phyloP scores from a whole-genome alignment of 2,113 vertebrate species.

The Regulus satrapa region DNA sequence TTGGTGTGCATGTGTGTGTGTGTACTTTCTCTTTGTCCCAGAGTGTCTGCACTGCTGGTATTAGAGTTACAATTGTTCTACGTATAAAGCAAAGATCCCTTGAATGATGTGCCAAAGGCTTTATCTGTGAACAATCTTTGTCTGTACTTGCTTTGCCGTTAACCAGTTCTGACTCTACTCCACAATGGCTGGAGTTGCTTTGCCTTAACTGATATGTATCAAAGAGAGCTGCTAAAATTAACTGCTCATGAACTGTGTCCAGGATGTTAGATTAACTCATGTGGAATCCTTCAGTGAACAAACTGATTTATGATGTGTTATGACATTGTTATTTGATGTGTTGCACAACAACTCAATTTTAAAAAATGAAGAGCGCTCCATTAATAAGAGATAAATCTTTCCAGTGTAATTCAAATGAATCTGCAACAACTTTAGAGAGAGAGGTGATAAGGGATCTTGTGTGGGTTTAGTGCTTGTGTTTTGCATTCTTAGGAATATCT shows the following conservation, averaged over 20 bases:
- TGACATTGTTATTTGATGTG: constrained; percentile 59
- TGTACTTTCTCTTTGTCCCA: constrained; percentile 47
- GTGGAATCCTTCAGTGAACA: constrained; percentile 40
- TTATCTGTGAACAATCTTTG: constrained; percentile 54
- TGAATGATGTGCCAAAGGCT: constrained; percentile 40
- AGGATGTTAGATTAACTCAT: constrained; percentile 63
- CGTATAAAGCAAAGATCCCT: constrained; percentile 49
- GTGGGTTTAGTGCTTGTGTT: constrained; percentile 33
- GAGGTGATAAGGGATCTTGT: constrained; percentile 36
- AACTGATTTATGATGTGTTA: constrained; percentile 63
- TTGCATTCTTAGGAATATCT: constrained; percentile 46
- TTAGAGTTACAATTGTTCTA: constrained; percentile 53
- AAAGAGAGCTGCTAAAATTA: constrained; percentile 67
- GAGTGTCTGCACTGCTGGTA: constrained; percentile 3
- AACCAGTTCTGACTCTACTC: constrained; percentile 53
- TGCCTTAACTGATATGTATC: constrained; percentile 43
- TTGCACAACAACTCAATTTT: constrained; percentile 61
- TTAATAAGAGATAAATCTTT: constrained; percentile 63
- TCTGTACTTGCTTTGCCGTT: constrained; percentile 53
- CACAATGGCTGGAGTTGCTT: constrained; percentile 38
- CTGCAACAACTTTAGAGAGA: constrained; percentile 15
- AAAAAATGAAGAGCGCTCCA: constrained; percentile 38
- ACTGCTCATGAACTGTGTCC: constrained; percentile 48
- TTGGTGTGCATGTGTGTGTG: not conserved
- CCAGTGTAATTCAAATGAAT: constrained; percentile 57